Conservation (phyloP, 2,797 vertebrate genomes). For the Ataeniobius toweri region DNA sequence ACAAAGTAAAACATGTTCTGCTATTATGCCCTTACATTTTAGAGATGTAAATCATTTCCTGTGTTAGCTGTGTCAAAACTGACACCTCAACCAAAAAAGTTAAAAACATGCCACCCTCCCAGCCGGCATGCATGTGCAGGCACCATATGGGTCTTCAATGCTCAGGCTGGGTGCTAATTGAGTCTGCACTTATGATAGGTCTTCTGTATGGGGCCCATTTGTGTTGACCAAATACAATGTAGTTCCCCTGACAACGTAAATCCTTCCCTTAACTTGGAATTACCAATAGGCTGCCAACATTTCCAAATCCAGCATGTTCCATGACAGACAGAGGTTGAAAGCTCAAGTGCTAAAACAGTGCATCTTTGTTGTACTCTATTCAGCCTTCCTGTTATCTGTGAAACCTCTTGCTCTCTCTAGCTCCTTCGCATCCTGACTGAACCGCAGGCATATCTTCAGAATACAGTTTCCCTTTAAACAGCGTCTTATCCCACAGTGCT, state of each 20-base stretch:
- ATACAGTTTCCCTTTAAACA: background rate
- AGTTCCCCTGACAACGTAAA: background rate
- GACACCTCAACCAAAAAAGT: too few species aligned
- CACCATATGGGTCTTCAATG: background rate
- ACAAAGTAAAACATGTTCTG: background rate
- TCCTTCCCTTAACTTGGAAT: background rate
- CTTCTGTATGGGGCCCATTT: background rate
- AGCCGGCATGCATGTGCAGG: background rate
- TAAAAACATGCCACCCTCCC: too few species aligned
- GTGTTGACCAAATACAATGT: background rate
- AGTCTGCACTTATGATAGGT: background rate
- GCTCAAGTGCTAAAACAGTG: background rate
- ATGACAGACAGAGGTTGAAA: background rate
- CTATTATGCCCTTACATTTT: background rate
- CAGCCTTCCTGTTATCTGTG: background rate
- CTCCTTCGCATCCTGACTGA: background rate
- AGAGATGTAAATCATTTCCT: too few species aligned
- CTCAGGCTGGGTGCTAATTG: background rate
- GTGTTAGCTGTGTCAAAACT: background rate
- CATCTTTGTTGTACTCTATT: background rate
- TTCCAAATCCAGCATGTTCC: too few species aligned
- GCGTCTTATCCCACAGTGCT: background rate
- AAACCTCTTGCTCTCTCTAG: background rate
- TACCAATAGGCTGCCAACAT: too few species aligned
- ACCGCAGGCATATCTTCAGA: background rate